phyloP scores from a whole-genome alignment of 2,113 vertebrate species.

The Rhizomys pruinosus region DNA sequence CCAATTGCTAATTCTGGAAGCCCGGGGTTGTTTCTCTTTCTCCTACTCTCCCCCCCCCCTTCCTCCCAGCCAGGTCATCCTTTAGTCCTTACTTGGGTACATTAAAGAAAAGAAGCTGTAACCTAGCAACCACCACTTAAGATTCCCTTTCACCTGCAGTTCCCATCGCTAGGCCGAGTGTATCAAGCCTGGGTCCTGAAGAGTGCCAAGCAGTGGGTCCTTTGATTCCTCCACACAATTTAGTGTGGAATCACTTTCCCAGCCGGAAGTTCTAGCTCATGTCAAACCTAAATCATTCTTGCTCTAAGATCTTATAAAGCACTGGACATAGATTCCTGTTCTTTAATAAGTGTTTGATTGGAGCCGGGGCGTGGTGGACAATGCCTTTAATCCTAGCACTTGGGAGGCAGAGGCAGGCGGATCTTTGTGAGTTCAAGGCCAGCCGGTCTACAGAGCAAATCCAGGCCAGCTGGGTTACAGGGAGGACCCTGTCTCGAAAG shows the following conservation, averaged over 20 bases:
- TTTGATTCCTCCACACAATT: not conserved
- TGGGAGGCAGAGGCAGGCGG: no score
- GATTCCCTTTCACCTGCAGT: slow-evolving; percentile 62
- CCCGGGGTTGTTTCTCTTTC: slow-evolving; percentile 13
- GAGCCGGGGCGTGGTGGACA: no score
- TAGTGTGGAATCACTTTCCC: not conserved
- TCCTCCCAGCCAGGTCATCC: slow-evolving; percentile 68
- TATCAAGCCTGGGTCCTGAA: not conserved
- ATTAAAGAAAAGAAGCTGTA: slow-evolving; percentile 73
- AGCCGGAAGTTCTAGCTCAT: slow-evolving; percentile 21
- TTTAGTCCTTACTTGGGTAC: slow-evolving; percentile 62
- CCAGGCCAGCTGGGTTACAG: no score
- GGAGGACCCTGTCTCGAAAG: no score
- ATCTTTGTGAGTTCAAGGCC: no score
- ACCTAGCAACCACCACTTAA: slow-evolving; percentile 82
- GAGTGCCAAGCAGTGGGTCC: not conserved
- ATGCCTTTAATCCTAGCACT: no score
- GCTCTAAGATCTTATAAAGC: not conserved
- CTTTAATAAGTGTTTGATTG: not conserved
- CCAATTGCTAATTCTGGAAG: slow-evolving; percentile 57
- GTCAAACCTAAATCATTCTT: slow-evolving; percentile 13
- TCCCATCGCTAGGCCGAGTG: not conserved
- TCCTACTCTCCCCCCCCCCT: not conserved
- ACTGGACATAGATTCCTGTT: not conserved
- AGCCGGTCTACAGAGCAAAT: no score